A percentile compares a stretch with the other conserved stretches of the same genome.
phyloP scores from a whole-genome alignment of 2,797 vertebrate species.

The Fistularia tabacaria region DNA sequence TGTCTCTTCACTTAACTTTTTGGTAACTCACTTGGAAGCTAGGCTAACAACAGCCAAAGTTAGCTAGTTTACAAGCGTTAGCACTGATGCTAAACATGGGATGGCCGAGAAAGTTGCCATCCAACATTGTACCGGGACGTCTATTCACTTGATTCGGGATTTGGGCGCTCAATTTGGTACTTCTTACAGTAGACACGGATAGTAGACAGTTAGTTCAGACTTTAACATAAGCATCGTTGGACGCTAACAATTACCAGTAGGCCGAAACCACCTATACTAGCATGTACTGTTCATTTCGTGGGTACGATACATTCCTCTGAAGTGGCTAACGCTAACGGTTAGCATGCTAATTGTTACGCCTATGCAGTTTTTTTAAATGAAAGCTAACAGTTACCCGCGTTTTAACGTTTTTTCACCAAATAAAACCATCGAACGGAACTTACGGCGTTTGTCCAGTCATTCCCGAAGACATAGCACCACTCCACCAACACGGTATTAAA shows the following conservation, averaged over 20 bases:
- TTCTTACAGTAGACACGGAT: too few species aligned
- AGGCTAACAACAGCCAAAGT: background rate
- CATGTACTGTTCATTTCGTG: too few species aligned
- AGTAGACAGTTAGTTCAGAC: too few species aligned
- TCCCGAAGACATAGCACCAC: constrained; percentile 74
- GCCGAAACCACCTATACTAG: too few species aligned
- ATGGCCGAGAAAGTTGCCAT: background rate
- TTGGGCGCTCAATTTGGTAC: too few species aligned
- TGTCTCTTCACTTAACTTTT: too few species aligned
- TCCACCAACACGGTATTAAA: constrained; percentile 9
- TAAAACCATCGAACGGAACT: constrained; percentile 32
- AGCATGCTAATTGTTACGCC: constrained; percentile 25
- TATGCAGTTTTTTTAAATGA: background rate
- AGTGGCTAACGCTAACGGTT: constrained; percentile 7
- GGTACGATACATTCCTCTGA: too few species aligned
- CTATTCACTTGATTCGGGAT: too few species aligned
- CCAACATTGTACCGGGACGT: background rate
- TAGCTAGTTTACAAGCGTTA: background rate
- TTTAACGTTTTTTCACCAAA: too few species aligned
- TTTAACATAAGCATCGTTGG: too few species aligned
- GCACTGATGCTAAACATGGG: background rate
- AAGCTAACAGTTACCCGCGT: too few species aligned
- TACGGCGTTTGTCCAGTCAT: constrained; percentile 77
- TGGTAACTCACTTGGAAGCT: background rate
- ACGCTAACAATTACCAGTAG: too few species aligned